Conservation (phyloP, 2,113 vertebrate genomes). For the Nothobranchius kuhntae region DNA sequence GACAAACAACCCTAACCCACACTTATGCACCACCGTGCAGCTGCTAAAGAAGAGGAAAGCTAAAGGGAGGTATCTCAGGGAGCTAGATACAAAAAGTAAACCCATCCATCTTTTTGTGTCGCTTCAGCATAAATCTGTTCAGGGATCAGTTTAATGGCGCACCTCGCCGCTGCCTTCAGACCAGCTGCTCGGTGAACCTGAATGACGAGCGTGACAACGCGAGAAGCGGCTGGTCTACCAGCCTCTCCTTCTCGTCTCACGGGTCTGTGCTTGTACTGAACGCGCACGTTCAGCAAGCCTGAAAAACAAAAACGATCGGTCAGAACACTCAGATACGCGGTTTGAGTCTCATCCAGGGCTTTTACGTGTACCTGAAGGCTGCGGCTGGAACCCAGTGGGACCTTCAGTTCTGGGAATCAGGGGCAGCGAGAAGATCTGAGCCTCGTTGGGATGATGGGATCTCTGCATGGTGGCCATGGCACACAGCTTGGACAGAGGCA, state of each 20-base stretch:
- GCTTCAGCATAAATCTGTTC: neutral
- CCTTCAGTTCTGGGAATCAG: conserved; percentile 79
- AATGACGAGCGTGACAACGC: conserved; percentile 81
- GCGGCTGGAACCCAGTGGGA: conserved; percentile 62
- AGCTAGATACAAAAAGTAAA: too few relatives aligned
- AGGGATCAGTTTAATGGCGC: conserved; percentile 9
- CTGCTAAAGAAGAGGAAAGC: too few relatives aligned
- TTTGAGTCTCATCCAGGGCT: neutral
- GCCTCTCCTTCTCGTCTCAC: conserved; percentile 57
- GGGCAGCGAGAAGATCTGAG: conserved; percentile 88
- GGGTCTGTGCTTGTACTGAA: conserved; percentile 82
- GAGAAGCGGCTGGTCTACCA: conserved; percentile 71
- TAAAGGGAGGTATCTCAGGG: too few relatives aligned
- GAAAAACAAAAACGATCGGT: conserved; percentile 7
- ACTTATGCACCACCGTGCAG: too few relatives aligned
- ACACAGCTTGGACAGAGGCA: conserved; percentile 91
- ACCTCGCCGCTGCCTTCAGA: conserved; percentile 92
- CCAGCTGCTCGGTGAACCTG: conserved; percentile 88
- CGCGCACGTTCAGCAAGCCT: conserved; percentile 89
- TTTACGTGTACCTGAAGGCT: conserved; percentile 80
- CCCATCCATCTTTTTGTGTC: too few relatives aligned
- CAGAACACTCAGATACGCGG: neutral
- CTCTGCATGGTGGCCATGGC: conserved; percentile 91
- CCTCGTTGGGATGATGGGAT: conserved; percentile 73
- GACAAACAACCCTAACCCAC: too few relatives aligned